Base-by-base conservation (phyloP, 2,113 vertebrate species). In the Catharus minimus region DNA sequence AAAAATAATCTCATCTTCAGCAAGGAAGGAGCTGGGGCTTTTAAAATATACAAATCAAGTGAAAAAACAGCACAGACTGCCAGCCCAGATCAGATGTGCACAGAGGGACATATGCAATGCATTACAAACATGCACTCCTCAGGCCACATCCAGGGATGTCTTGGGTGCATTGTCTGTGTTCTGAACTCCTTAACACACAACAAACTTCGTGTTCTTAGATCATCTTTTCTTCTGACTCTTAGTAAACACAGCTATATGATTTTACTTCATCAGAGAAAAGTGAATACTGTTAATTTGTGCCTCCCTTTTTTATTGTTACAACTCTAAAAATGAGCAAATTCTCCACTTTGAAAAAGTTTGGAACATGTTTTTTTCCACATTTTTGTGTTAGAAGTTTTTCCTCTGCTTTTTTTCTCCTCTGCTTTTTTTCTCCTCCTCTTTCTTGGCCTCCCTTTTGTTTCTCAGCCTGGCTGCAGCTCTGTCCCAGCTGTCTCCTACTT, bases 31-130 rank as follows among this genome's bases (percentile, higher is more conserved):
- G 79, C 30, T 43, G n/a, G 32, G 65, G 32, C 30, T 92, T 87
- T 61, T 69, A 36, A 94, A 94, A 92, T 78, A 93, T 41, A 95
- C 80, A 76, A 94, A 80, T 80, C 75, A 90, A 92, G 92, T 49
- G 22, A 78, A 82, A 57, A 67, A 88, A 85, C 67, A 93, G 52
- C 68, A 38, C 47, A 60, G 77, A 13, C 74, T 82, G 80, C 74
- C 71, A 91, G 73, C 28, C 56, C 73, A 82, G 53, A 77, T 81
- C 71, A 94, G 72, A 92, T 86, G 85, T 85, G 43, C n/a, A 24
- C 52, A 10, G 46, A 30, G 69, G 56, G 64, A 84, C 6, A 15
- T 53, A 44, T 87, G 77, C n/a, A 82, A 75, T 20, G 21, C 20
- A 66, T 96, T 92, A 84, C 30, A 75, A 22, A 62, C 33, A 81